phyloP scores from a whole-genome alignment of 1,140 invertebrate species.

The Hyles vespertilio region DNA sequence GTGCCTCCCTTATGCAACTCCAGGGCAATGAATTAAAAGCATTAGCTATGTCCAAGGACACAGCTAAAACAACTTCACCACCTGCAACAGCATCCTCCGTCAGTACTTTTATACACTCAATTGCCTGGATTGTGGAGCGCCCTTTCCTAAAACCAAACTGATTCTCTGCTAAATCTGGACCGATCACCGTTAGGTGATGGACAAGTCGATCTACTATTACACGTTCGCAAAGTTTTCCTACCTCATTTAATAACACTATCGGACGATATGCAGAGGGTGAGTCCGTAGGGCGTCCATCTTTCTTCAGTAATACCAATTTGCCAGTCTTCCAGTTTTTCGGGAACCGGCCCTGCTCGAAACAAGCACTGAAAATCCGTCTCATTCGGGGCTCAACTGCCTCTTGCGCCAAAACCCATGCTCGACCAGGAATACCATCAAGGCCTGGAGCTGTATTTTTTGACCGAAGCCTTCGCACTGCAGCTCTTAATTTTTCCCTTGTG shows the following conservation, averaged over 20 bases:
- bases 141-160: not conserved
- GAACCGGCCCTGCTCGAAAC: constrained; percentile 10
- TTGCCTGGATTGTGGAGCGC: too few species aligned
- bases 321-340: constrained; percentile 6
- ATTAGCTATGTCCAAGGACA: too few species aligned
- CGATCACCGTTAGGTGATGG: constrained; percentile 12
- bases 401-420: constrained; percentile 36
- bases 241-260: constrained; percentile 2
- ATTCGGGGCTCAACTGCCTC: constrained; percentile 13
- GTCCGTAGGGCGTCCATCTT: constrained; percentile 8
- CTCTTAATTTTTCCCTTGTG: constrained; percentile 27
- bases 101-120: too few species aligned
- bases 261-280: not conserved
- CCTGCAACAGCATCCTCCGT: too few species aligned
- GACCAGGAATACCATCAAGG: too few species aligned
- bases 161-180: constrained; percentile 13
- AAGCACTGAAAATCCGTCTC: constrained; percentile 36
- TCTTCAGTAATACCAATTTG: constrained; percentile 6
- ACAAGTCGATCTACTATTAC: constrained; percentile 10
- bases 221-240: constrained; percentile 7
- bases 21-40: too few species aligned
- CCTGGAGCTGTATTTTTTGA: too few species aligned
- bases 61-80: too few species aligned
- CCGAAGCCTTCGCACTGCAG: constrained; percentile 20
- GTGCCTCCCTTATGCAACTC: too few species aligned